Conservation (phyloP, 1,140 invertebrate genomes). For the Drosophila subobscura region DNA sequence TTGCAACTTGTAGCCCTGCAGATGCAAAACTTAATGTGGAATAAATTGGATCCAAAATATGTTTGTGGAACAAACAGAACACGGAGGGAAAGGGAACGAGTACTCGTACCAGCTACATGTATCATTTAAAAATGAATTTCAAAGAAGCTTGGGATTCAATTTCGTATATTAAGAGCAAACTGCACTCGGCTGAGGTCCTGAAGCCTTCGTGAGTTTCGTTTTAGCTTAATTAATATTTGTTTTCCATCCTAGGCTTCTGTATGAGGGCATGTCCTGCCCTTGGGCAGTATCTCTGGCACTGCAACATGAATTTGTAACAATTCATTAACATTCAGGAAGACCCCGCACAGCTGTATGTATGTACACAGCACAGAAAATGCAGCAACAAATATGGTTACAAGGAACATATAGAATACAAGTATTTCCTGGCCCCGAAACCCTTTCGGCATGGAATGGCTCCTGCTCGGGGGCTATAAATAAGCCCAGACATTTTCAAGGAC, state of each 20-base stretch:
- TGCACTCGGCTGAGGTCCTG: conserved; percentile 1
- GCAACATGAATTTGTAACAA: conserved; percentile 69
- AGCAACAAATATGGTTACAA: conserved; percentile 44
- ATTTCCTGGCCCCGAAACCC: conserved; percentile 35
- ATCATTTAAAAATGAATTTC: conserved; percentile 21
- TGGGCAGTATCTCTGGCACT: conserved; percentile 25
- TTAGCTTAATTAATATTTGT: conserved; percentile 69
- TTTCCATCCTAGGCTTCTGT: neutral
- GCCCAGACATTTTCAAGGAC: conserved; percentile 75
- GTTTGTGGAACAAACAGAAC: conserved; percentile 20
- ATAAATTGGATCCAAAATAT: conserved; percentile 59
- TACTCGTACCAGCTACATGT: conserved; percentile 2
- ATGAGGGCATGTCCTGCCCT: conserved; percentile 1
- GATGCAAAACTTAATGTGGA: conserved; percentile 54
- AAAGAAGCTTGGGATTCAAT: conserved; percentile 43
- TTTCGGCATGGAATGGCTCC: conserved; percentile 44
- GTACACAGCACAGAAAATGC: conserved; percentile 18
- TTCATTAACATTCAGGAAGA: conserved; percentile 75
- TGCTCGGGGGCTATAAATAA: conserved; percentile 69
- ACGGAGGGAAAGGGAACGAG: neutral
- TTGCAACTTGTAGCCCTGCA: conserved; percentile 22
- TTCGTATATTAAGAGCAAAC: conserved; percentile 61
- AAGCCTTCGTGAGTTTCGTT: conserved; percentile 18
- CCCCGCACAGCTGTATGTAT: conserved; percentile 35
- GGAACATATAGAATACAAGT: conserved; percentile 55